phyloP scores from a whole-genome alignment of 2,888 invertebrate genomes.

The Orchesella flavescens region DNA sequence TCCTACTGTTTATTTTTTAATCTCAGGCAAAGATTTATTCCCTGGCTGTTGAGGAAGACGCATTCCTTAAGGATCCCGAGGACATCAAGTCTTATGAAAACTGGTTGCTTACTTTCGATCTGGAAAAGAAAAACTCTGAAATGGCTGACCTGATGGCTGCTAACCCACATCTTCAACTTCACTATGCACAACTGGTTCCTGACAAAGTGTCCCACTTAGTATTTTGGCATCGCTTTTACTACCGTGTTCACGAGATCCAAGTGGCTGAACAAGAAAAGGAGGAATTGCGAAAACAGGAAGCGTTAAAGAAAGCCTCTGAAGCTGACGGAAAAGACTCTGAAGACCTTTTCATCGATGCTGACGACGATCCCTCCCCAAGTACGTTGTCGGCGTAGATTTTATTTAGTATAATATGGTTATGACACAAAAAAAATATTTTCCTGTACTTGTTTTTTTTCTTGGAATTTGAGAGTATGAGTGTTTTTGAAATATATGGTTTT shows the following conservation, averaged over 20 bases:
- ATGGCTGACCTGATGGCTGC: slow-evolving; percentile 65
- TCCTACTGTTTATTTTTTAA: not conserved
- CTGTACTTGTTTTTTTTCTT: no score
- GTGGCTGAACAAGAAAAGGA: slow-evolving; percentile 46
- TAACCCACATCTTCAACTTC: slow-evolving; percentile 70
- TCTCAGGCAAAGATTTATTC: slow-evolving; percentile 69
- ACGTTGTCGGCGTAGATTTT: not conserved
- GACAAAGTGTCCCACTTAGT: slow-evolving; percentile 70
- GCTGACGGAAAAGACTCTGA: slow-evolving; percentile 33
- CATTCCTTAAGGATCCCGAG: slow-evolving; percentile 70
- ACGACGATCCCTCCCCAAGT: slow-evolving; percentile 50
- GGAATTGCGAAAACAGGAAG: not conserved
- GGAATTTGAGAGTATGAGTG: no score
- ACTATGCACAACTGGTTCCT: slow-evolving; percentile 71
- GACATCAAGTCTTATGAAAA: slow-evolving; percentile 68
- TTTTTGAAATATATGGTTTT: no score
- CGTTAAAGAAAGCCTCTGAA: not conserved
- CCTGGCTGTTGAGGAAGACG: slow-evolving; percentile 66
- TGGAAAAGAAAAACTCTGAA: slow-evolving; percentile 68
- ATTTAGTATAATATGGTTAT: no score
- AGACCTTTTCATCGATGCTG: slow-evolving; percentile 21
- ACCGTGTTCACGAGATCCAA: slow-evolving; percentile 66
- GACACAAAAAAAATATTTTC: no score
- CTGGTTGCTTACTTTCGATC: slow-evolving; percentile 69
- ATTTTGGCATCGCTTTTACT: slow-evolving; percentile 72